These are phyloP conservation scores for Tiliqua scincoides DNA, from an alignment of 2,113 vertebrate genomes.

Conservation along the genomic window DNA sequence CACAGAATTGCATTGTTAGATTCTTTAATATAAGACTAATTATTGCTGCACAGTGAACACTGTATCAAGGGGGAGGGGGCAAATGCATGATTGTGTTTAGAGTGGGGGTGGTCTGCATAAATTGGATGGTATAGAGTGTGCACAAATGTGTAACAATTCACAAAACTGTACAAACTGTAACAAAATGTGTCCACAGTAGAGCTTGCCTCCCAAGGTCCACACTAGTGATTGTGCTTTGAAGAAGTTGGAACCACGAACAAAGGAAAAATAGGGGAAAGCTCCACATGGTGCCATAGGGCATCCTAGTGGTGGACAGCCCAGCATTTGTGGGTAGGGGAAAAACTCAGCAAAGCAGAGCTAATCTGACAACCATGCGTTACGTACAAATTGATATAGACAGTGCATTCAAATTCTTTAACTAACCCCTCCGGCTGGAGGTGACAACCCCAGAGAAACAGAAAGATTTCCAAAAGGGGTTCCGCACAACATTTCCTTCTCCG, in stretches of 20 bases:
- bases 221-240: not conserved
- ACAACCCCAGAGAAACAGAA: constrained; percentile 29
- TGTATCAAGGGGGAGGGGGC: too few species aligned
- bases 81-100: too few species aligned
- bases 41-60: too few species aligned
- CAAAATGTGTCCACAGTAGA: not conserved
- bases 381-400: constrained; percentile 41
- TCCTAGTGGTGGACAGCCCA: not conserved
- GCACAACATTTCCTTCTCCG: constrained; percentile 16
- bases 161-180: not conserved
- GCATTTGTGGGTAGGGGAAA: not conserved
- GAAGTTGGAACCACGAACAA: not conserved
- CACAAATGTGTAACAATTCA: too few species aligned
- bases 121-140: too few species aligned
- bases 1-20: too few species aligned
- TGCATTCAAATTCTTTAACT: constrained; percentile 27
- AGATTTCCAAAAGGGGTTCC: constrained; percentile 35
- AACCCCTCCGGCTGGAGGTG: constrained; percentile 46
- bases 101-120: too few species aligned
- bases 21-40: too few species aligned
- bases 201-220: not conserved
- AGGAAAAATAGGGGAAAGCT: not conserved
- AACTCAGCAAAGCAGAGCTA: not conserved
- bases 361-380: constrained; percentile 16
- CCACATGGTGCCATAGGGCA: not conserved